Base-by-base conservation (phyloP, 2,888 invertebrate species). In the Caenorhabditis macrosperma region DNA sequence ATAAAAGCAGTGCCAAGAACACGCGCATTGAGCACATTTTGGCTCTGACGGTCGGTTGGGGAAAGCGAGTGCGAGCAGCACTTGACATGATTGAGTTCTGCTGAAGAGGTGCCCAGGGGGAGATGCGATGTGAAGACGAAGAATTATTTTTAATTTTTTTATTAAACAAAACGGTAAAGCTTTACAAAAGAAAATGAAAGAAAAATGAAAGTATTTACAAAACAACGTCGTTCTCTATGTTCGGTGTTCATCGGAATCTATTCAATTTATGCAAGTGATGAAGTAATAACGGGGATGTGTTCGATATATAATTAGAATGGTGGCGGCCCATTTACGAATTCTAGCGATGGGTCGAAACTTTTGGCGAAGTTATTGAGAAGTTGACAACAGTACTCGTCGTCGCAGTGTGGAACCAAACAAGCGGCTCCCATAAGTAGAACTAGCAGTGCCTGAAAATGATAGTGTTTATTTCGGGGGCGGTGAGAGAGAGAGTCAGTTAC, bases 261-360 rank as follows among this genome's bases (percentile, higher is more conserved):
- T 57, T 74, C 41, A 41, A 17, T 5, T 67, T 74, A 74, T 74
- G 74, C 64, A 74, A 74, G 74, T 74, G 74, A 74, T 74, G 46
- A 59, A 72, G 59, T 55, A 63, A 63, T 55, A 64, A 74, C 74
- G 26, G 57, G 61, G 74, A 59, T 64, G 74, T 50, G 61, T 15
- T 48, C 46, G 24, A 44, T 41, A 63, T 38, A 48, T 17, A 41
- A 38, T 72, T 94, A 96, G 78, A 95, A 94, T 64, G 97, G 97
- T 75, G 97, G 97, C 59, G 96, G 96, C 82, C 97, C 96, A 91
- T 96, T 94, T 24, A 95, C 95, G 92, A 96, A 97, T 76, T 94
- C 93, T 86, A 97, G 93, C 92, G 96, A 94, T 48, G 97, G 96
- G 86, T 95, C 95, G 71, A 97, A 93, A 87, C 94, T 95, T 86